Conservation (phyloP, 1,140 invertebrate genomes). For the Drosophila bipectinata region DNA sequence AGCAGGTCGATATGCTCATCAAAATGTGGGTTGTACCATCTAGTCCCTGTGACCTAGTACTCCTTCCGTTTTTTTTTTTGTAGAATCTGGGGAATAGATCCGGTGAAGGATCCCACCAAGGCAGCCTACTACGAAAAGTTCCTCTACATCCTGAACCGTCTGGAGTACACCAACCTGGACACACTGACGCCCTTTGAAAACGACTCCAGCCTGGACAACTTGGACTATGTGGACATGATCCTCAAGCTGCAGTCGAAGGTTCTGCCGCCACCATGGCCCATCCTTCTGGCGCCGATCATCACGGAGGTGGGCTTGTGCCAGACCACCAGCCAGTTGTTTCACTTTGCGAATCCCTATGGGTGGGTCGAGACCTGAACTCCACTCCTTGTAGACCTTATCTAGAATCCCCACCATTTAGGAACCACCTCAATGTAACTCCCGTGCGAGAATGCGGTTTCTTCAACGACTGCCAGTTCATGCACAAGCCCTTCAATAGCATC, state of each 20-base stretch:
- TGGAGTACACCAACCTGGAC: slow-evolving; percentile 52
- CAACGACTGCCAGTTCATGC: slow-evolving; percentile 34
- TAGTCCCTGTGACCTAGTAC: background rate
- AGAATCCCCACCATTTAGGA: background rate
- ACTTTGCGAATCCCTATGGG: slow-evolving; percentile 63
- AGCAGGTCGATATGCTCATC: slow-evolving; percentile 44
- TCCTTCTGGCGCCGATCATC: slow-evolving; percentile 44
- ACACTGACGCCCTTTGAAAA: slow-evolving; percentile 58
- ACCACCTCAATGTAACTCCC: slow-evolving; percentile 7
- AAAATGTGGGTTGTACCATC: slow-evolving; percentile 35
- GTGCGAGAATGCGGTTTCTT: slow-evolving; percentile 42
- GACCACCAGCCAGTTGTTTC: slow-evolving; percentile 53
- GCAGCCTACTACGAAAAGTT: slow-evolving; percentile 55
- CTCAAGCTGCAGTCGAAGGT: slow-evolving; percentile 26
- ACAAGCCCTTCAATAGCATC: slow-evolving; percentile 39
- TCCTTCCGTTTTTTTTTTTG: too few species aligned
- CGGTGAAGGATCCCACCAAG: background rate
- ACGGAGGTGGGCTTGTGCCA: slow-evolving; percentile 73
- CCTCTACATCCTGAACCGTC: slow-evolving; percentile 45
- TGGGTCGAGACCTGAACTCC: slow-evolving; percentile 28
- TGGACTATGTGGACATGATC: slow-evolving; percentile 53
- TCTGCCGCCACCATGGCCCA: background rate
- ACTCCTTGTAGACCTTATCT: background rate
- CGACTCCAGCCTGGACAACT: slow-evolving; percentile 45
- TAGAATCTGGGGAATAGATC: slow-evolving; percentile 52